These are phyloP conservation scores for Spinibarbus caldwelli DNA, from an alignment of 2,797 vertebrate species.

Conservation along the genomic window DNA sequence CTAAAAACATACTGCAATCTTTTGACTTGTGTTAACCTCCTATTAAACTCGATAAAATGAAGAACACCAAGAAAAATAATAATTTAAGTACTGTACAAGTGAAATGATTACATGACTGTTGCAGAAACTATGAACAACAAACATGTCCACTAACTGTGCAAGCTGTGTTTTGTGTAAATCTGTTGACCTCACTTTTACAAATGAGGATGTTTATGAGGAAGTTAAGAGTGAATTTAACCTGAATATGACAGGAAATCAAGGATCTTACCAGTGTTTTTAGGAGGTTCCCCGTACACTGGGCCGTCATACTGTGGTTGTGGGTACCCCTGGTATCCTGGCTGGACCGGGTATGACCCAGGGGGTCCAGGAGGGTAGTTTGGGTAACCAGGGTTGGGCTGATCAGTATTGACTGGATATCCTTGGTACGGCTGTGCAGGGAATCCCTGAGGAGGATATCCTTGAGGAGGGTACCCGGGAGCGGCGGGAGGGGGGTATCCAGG, in stretches of 20 bases:
- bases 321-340: conserved; percentile 67
- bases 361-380: conserved; percentile 50
- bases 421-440: conserved; percentile 45
- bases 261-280: conserved; percentile 64
- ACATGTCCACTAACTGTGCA: neutral
- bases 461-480: conserved; percentile 44
- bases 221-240: neutral
- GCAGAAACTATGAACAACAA: neutral
- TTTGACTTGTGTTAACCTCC: neutral
- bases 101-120: neutral
- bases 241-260: neutral
- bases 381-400: conserved; percentile 55
- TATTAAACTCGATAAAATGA: neutral
- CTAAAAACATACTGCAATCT: neutral
- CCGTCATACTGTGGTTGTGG: conserved; percentile 59
- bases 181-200: neutral
- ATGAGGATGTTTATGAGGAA: neutral
- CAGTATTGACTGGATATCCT: conserved; percentile 50
- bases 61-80: neutral
- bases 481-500: conserved; percentile 53
- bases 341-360: conserved; percentile 53
- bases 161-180: conserved; percentile 2
- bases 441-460: conserved; percentile 58
- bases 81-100: neutral
- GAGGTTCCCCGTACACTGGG: conserved; percentile 58